phyloP scores from a whole-genome alignment of 2,888 invertebrate species.

The Syritta pipiens region DNA sequence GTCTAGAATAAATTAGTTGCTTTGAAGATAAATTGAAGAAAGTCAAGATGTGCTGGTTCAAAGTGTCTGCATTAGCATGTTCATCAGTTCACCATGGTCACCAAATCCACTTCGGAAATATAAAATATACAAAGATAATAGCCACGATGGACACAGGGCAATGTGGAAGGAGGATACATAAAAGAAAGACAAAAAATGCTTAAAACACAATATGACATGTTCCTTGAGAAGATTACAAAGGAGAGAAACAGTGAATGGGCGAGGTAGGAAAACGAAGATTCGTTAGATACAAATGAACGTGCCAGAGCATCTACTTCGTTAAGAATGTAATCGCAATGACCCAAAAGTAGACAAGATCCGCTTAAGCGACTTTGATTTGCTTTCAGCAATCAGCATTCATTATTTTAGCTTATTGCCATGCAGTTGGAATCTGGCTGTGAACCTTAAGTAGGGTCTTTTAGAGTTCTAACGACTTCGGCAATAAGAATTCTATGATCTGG shows the following conservation, averaged over 20 bases:
- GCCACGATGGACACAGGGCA: too few species aligned
- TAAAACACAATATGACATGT: not conserved
- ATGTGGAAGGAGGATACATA: not conserved
- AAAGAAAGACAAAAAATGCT: not conserved
- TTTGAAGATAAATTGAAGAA: too few species aligned
- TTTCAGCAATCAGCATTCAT: slow-evolving; percentile 8
- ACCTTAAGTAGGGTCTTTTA: too few species aligned
- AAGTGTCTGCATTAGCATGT: too few species aligned
- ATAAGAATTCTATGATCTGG: too few species aligned
- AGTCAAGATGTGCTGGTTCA: too few species aligned
- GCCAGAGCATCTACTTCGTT: slow-evolving; percentile 3
- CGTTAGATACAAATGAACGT: slow-evolving; percentile 3
- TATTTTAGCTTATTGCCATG: slow-evolving; percentile 14
- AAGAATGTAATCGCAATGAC: slow-evolving; percentile 12
- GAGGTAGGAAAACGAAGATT: not conserved
- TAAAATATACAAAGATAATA: not conserved
- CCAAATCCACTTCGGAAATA: too few species aligned
- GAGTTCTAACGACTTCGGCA: too few species aligned
- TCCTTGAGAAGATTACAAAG: slow-evolving; percentile 7
- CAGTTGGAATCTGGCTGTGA: too few species aligned
- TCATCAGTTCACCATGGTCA: too few species aligned
- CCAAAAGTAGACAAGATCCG: slow-evolving; percentile 21
- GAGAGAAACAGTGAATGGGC: not conserved
- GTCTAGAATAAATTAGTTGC: too few species aligned
- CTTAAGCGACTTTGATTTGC: slow-evolving; percentile 17